phyloP scores from a whole-genome alignment of 2,888 invertebrate genomes.

The Diploptera punctata region DNA sequence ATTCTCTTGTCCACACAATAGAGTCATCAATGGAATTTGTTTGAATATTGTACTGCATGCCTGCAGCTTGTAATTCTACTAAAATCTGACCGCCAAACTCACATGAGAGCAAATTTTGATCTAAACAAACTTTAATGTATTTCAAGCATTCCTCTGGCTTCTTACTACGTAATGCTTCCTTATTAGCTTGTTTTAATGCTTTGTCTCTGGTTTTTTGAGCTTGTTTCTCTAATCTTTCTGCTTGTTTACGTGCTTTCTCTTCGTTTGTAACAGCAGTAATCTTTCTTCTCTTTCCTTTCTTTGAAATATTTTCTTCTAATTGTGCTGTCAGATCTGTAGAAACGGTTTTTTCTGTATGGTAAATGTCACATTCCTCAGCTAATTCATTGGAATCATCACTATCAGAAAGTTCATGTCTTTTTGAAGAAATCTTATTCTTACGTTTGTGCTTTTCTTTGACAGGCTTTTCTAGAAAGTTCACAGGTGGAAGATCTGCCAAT shows the following conservation, averaged over 20 bases:
- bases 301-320: too few species aligned
- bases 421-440: too few species aligned
- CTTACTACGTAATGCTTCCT: conserved; percentile 43
- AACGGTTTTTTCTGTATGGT: too few species aligned
- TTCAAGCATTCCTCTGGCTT: conserved; percentile 61
- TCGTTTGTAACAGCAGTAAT: not conserved
- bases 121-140: conserved; percentile 57
- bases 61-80: conserved; percentile 44
- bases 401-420: too few species aligned
- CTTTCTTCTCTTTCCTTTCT: not conserved
- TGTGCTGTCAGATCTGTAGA: too few species aligned
- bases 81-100: conserved; percentile 51
- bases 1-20: conserved; percentile 47
- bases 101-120: conserved; percentile 51
- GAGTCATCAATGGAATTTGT: conserved; percentile 43
- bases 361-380: too few species aligned
- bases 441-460: too few species aligned
- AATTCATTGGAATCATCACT: too few species aligned
- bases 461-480: too few species aligned
- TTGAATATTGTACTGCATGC: conserved; percentile 44
- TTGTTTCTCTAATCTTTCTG: conserved; percentile 41
- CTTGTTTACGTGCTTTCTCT: conserved; percentile 40
- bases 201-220: conserved; percentile 35
- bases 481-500: too few species aligned
- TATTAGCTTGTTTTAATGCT: conserved; percentile 42